Percentiles rank a stretch among this genome's conserved stretches.
phyloP scores from a whole-genome alignment of 2,797 vertebrate species.

The Urocyon cinereoargenteus region DNA sequence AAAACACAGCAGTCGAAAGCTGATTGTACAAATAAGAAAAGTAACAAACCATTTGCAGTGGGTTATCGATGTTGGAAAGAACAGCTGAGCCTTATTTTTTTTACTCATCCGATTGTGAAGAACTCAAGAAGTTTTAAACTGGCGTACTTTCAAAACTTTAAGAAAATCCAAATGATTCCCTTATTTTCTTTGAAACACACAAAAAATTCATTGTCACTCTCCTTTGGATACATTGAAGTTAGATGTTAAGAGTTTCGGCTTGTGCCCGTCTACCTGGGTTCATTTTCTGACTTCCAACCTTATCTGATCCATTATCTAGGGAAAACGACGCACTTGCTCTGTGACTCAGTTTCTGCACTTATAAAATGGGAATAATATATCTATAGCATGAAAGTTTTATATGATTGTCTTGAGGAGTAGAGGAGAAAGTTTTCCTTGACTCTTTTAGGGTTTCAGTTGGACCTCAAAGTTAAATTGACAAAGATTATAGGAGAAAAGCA shows the following conservation, averaged over 20 bases:
- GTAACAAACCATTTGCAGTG: neutral
- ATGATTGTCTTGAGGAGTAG: neutral
- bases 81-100: neutral
- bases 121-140: slow-evolving; percentile 27
- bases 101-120: neutral
- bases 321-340: neutral
- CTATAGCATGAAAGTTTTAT: neutral
- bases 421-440: neutral
- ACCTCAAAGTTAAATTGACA: neutral
- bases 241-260: neutral
- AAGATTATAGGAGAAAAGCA: neutral
- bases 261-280: neutral
- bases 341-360: neutral
- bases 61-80: neutral
- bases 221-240: neutral
- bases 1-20: neutral
- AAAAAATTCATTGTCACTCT: neutral
- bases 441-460: neutral
- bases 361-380: neutral
- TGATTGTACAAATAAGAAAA: slow-evolving; percentile 12
- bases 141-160: slow-evolving; percentile 23
- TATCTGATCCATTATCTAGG: neutral
- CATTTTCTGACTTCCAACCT: neutral
- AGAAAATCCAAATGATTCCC: neutral
- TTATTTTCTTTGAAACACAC: slow-evolving; percentile 2